phyloP scores from a whole-genome alignment of 2,113 vertebrate species.

The Clarias batrachus region DNA sequence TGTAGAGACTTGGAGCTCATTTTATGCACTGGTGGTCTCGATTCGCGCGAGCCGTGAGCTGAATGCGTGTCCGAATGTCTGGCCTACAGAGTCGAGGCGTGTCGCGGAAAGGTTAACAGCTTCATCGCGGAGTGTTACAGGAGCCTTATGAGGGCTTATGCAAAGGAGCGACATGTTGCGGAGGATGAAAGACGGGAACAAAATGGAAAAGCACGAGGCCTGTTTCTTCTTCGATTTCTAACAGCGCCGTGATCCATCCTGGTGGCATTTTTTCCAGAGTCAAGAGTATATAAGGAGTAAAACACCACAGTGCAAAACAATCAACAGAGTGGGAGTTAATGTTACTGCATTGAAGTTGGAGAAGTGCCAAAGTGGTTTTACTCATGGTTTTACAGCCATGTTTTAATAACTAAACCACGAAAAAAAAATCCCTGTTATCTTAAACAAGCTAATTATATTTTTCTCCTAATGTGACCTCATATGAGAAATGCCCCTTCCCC shows the following conservation, averaged over 20 bases:
- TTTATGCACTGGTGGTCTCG: conserved; percentile 43
- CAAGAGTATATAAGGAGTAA: background rate
- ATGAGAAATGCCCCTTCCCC: too few relatives aligned
- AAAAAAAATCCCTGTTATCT: too few relatives aligned
- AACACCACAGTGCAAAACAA: background rate
- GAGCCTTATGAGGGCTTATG: conserved; percentile 38
- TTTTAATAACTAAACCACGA: background rate
- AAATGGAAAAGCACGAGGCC: background rate
- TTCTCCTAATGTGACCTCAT: too few relatives aligned
- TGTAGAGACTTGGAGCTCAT: conserved; percentile 41
- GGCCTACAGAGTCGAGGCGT: background rate
- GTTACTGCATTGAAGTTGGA: background rate
- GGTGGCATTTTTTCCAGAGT: background rate
- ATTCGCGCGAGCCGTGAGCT: conserved; percentile 37
- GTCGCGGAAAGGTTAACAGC: conserved; percentile 40
- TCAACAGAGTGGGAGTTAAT: background rate
- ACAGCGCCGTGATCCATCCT: background rate
- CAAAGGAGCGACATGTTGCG: conserved; percentile 17
- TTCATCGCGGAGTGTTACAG: conserved; percentile 24
- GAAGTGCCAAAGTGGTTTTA: background rate
- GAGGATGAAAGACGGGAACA: background rate
- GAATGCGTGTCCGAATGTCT: conserved; percentile 36
- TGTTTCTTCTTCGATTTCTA: background rate
- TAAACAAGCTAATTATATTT: too few relatives aligned
- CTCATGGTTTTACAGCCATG: background rate